Evolutionary conservation across 2,113 vertebrate species (phyloP).

Genomic region (Hippopotamus amphibius): DNA sequence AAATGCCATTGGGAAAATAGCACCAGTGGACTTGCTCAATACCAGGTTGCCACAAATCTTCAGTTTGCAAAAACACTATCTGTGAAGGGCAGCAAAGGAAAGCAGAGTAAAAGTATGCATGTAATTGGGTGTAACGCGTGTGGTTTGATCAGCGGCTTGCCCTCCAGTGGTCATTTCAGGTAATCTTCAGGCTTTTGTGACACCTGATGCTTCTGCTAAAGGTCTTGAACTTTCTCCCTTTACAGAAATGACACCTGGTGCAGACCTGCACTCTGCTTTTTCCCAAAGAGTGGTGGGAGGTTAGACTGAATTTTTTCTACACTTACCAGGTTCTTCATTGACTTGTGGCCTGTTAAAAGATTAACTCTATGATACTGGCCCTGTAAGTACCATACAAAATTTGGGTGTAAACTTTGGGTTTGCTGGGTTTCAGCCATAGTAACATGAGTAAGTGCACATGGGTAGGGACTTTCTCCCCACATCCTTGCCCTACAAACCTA

Average conservation of each 20-base stretch:
- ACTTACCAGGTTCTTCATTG: neutral
- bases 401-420: neutral
- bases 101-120: neutral
- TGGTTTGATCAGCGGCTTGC: neutral
- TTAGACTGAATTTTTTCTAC: neutral
- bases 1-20: neutral
- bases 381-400: neutral
- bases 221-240: neutral
- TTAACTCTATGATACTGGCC: neutral
- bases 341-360: neutral
- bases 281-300: neutral
- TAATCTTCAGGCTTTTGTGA: neutral
- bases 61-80: neutral
- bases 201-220: neutral
- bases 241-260: neutral
- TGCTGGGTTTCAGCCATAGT: neutral
- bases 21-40: neutral
- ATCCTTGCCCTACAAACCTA: neutral
- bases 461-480: neutral
- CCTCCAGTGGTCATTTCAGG: slow-evolving; percentile 25
- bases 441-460: neutral
- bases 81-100: neutral
- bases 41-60: neutral
- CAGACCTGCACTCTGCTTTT: neutral
- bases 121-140: neutral